phyloP scores from a whole-genome alignment of 2,888 invertebrate genomes.

The Mesodorylaimus sp. region DNA sequence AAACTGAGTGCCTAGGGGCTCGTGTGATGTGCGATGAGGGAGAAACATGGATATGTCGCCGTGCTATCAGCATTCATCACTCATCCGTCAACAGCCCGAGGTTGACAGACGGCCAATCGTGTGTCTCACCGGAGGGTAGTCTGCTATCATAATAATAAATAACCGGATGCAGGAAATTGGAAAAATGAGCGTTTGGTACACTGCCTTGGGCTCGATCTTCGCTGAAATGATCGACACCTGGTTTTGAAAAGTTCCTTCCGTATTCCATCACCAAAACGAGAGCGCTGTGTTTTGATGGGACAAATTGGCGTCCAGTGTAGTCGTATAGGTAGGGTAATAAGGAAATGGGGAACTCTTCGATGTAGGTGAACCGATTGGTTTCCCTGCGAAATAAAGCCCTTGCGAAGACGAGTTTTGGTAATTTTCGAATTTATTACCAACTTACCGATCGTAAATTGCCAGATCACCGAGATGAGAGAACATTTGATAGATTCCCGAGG shows the following conservation, averaged over 20 bases:
- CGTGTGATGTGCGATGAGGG: too few relatives aligned
- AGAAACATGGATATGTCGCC: too few relatives aligned
- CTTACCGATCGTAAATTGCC: conserved; percentile 8
- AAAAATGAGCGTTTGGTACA: conserved; percentile 31
- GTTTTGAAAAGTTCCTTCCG: conserved; percentile 32
- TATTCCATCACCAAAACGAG: conserved; percentile 33
- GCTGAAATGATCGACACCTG: conserved; percentile 32
- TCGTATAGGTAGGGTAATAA: conserved; percentile 28
- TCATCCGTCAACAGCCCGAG: too few relatives aligned
- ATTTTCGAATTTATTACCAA: too few relatives aligned
- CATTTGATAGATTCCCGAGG: conserved; percentile 36
- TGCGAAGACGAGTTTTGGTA: background rate
- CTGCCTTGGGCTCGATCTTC: conserved; percentile 31
- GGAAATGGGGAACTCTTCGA: conserved; percentile 33
- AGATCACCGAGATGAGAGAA: conserved; percentile 33
- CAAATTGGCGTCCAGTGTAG: conserved; percentile 26
- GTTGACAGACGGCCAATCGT: too few relatives aligned
- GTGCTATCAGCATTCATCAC: too few relatives aligned
- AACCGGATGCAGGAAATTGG: conserved; percentile 37
- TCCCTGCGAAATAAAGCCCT: conserved; percentile 14
- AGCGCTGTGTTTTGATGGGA: conserved; percentile 13
- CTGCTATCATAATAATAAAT: conserved; percentile 31
- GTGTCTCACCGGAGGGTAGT: background rate
- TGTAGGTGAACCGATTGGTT: conserved; percentile 21
- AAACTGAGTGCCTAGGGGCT: background rate